Percentiles rank a stretch among this genome's conserved stretches.
phyloP scores from a whole-genome alignment of 2,797 vertebrate genomes.

The Myripristis murdjan region DNA sequence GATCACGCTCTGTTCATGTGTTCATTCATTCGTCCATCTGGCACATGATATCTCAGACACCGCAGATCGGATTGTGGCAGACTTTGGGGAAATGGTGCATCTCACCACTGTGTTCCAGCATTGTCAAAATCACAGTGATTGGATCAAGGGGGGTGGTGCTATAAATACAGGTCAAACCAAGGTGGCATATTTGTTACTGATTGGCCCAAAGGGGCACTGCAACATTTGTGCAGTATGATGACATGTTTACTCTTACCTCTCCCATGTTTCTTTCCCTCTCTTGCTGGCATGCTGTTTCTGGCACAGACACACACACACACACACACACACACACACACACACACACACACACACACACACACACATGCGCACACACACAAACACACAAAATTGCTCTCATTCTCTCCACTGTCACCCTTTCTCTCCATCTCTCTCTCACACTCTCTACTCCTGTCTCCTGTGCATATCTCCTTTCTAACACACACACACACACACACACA shows the following conservation, averaged over 20 bases:
- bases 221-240: too few relatives aligned
- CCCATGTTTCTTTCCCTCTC: too few relatives aligned
- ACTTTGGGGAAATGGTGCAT: conserved; percentile 16
- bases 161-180: too few relatives aligned
- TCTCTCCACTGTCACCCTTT: conserved; percentile 32
- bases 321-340: neutral
- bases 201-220: too few relatives aligned
- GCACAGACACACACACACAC: conserved; percentile 11
- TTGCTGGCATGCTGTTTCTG: neutral
- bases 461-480: conserved; percentile 45
- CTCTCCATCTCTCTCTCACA: neutral
- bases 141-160: too few relatives aligned
- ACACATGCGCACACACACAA: too few relatives aligned
- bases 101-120: neutral
- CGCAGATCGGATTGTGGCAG: conserved; percentile 30
- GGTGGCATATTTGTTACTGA: too few relatives aligned
- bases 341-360: neutral
- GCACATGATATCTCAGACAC: conserved; percentile 15
- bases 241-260: too few relatives aligned
- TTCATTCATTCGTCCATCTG: conserved; percentile 30
- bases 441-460: conserved; percentile 27
- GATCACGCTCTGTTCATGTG: conserved; percentile 9
- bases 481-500: too few relatives aligned
- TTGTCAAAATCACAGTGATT: neutral
- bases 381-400: neutral